Evolutionary conservation across 2,113 vertebrate species (phyloP).

Genomic region (Polypterus bichir): DNA sequence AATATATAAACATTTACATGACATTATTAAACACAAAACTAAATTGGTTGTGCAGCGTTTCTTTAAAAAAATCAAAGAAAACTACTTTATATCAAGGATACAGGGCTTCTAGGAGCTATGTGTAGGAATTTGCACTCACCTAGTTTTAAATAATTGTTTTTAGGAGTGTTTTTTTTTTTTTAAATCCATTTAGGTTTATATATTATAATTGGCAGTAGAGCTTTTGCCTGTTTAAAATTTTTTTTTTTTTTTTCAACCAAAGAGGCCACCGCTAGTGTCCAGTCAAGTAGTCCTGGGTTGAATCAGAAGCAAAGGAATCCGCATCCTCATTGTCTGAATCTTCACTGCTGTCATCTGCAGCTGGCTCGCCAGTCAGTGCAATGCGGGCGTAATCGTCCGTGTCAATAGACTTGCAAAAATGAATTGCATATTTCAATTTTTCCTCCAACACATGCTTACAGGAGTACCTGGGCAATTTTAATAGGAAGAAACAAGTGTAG

Average conservation of each 20-base stretch:
- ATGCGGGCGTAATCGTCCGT: slow-evolving; percentile 96
- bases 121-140: too few relatives aligned
- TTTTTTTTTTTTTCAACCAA: not conserved
- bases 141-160: too few relatives aligned
- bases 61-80: slow-evolving; percentile 31
- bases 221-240: too few relatives aligned
- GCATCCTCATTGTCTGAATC: slow-evolving; percentile 95
- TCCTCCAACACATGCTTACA: slow-evolving; percentile 92
- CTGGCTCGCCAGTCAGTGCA: slow-evolving; percentile 80
- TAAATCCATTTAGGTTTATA: too few relatives aligned
- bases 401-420: slow-evolving; percentile 98
- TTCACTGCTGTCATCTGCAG: slow-evolving; percentile 86
- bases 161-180: too few relatives aligned
- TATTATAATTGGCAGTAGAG: too few relatives aligned
- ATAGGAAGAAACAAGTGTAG: slow-evolving; percentile 95
- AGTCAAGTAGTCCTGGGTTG: slow-evolving; percentile 90
- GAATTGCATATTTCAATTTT: slow-evolving; percentile 94
- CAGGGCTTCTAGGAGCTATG: slow-evolving; percentile 28
- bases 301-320: slow-evolving; percentile 93
- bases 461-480: slow-evolving; percentile 93
- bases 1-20: slow-evolving; percentile 63
- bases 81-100: slow-evolving; percentile 36
- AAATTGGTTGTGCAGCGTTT: slow-evolving; percentile 55
- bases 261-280: slow-evolving; percentile 62
- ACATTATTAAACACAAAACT: slow-evolving; percentile 60